phyloP scores from a whole-genome alignment of 2,797 vertebrate species.

The Zonotrichia albicollis region DNA sequence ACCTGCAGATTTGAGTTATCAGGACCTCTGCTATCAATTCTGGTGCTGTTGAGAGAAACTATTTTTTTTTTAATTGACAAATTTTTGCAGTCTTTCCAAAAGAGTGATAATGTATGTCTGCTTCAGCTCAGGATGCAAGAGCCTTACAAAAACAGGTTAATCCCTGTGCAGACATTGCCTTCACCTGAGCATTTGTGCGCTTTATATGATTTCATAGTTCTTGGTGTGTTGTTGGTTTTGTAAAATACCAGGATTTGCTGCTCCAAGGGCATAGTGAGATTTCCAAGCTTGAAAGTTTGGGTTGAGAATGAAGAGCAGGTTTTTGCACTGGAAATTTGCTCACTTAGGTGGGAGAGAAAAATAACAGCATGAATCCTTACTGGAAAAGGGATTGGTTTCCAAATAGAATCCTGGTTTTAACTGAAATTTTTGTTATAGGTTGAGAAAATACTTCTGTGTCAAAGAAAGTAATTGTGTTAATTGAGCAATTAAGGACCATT shows the following conservation, averaged over 20 bases:
- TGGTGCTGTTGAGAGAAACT: background rate
- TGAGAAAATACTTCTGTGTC: background rate
- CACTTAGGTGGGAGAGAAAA: background rate
- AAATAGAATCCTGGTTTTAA: background rate
- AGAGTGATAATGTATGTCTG: background rate
- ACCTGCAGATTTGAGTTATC: background rate
- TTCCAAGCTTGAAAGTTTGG: background rate
- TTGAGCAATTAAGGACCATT: background rate
- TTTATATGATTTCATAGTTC: background rate
- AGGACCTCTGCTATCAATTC: background rate
- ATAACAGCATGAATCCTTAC: background rate
- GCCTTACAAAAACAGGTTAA: background rate
- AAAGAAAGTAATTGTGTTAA: background rate
- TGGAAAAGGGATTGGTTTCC: background rate
- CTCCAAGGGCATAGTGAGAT: background rate
- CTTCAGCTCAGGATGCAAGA: background rate
- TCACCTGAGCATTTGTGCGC: background rate
- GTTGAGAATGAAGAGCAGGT: background rate
- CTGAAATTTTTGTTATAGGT: background rate
- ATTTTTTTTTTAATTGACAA: background rate
- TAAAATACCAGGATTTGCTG: background rate
- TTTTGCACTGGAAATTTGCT: background rate
- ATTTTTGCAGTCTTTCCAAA: background rate
- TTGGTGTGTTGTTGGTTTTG: background rate
- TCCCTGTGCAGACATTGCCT: background rate